phyloP scores from a whole-genome alignment of 2,888 invertebrate species.

The Coelogynopora nodosa region DNA sequence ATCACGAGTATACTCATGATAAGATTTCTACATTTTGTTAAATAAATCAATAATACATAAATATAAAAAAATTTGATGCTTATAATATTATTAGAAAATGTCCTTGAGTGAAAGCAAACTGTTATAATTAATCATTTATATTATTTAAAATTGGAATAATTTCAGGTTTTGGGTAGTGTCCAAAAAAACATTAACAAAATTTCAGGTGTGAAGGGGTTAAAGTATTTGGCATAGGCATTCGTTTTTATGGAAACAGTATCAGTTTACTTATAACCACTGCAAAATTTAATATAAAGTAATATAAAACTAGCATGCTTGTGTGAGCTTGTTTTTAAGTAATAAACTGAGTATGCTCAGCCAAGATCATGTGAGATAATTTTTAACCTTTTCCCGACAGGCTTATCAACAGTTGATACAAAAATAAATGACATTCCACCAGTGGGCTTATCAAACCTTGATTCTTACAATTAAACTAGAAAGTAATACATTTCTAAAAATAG shows the following conservation, averaged over 20 bases:
- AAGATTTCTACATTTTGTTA: slow-evolving; percentile 9
- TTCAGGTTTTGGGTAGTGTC: slow-evolving; percentile 21
- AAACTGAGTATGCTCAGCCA: too few species aligned
- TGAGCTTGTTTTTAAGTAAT: too few species aligned
- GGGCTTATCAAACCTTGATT: not conserved
- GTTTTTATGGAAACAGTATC: too few species aligned
- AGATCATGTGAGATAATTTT: too few species aligned
- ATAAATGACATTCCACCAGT: not conserved
- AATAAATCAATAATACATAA: slow-evolving; percentile 13
- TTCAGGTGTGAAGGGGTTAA: slow-evolving; percentile 3
- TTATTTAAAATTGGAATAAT: slow-evolving; percentile 17
- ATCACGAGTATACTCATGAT: not conserved
- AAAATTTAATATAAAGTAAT: too few species aligned
- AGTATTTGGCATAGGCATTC: too few species aligned
- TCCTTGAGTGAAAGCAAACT: not conserved
- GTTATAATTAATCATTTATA: not conserved
- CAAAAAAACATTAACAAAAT: slow-evolving; percentile 16
- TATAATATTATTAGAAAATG: not conserved
- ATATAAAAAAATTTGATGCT: not conserved
- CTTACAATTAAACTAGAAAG: not conserved
- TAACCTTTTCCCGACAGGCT: slow-evolving; percentile 25
- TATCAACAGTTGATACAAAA: slow-evolving; percentile 11
- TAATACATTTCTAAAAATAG: slow-evolving; percentile 19
- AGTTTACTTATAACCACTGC: too few species aligned
- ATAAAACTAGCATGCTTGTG: too few species aligned